These are phyloP conservation scores for Priocnemis perturbator DNA, from an alignment of 2,888 invertebrate genomes.

Conservation along the genomic window DNA sequence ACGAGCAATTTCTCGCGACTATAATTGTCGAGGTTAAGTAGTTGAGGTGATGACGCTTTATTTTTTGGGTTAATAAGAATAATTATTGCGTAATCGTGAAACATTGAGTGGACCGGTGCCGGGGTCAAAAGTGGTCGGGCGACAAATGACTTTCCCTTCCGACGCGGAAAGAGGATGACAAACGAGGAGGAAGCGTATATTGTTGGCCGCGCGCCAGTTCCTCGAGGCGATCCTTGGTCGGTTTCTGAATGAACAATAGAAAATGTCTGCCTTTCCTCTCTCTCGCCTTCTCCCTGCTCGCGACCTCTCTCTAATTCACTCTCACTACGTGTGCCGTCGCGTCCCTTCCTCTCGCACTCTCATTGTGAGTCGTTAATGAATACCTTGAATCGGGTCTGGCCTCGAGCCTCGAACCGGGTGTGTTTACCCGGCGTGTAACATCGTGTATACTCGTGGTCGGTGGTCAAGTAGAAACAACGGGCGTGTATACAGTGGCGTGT, in stretches of 20 bases:
- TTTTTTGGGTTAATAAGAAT: too few species aligned
- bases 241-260: conserved; percentile 60
- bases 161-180: conserved; percentile 14
- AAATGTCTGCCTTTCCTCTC: conserved; percentile 48
- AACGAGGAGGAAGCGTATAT: conserved; percentile 34
- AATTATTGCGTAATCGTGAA: too few species aligned
- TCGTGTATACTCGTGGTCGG: conserved; percentile 21
- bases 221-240: conserved; percentile 42
- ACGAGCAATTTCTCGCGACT: too few species aligned
- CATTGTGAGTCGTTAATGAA: conserved; percentile 50
- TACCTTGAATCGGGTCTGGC: conserved; percentile 58
- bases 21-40: too few species aligned
- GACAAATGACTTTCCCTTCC: background rate
- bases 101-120: too few species aligned
- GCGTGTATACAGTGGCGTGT: conserved; percentile 2
- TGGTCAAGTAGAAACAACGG: conserved; percentile 33
- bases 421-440: conserved; percentile 48
- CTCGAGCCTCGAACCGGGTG: conserved; percentile 53
- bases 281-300: background rate
- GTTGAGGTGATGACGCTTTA: too few species aligned
- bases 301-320: conserved; percentile 3
- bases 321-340: background rate
- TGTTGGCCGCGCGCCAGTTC: conserved; percentile 52
- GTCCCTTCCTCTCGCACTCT: conserved; percentile 1
- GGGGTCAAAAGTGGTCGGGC: too few species aligned